These are phyloP conservation scores for Lineus longissimus DNA, from an alignment of 1,140 invertebrate species.

Conservation along the genomic window DNA sequence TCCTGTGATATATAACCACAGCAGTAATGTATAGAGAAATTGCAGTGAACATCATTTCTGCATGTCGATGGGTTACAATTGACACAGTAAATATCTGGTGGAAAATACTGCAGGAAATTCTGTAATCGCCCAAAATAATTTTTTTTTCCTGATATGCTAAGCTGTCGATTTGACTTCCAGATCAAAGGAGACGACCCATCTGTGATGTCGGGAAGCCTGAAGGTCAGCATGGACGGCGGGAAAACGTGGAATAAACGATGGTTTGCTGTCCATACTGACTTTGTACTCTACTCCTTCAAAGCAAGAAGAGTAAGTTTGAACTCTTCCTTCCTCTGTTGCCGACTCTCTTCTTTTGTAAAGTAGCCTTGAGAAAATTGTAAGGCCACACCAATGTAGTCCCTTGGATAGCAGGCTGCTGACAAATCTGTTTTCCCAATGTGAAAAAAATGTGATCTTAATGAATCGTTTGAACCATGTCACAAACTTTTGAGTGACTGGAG, in stretches of 20 bases:
- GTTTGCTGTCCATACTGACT: constrained; percentile 63
- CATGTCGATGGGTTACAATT: too few relatives aligned
- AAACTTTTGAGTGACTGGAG: background rate
- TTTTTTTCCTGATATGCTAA: too few relatives aligned
- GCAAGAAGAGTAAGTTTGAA: constrained; percentile 58
- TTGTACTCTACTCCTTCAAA: constrained; percentile 65
- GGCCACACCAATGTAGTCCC: background rate
- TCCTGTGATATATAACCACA: too few relatives aligned
- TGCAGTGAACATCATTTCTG: too few relatives aligned
- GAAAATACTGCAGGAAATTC: too few relatives aligned
- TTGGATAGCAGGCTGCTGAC: background rate
- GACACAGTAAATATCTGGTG: too few relatives aligned
- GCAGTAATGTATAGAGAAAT: too few relatives aligned
- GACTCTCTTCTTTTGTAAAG: background rate
- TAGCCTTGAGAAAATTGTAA: background rate
- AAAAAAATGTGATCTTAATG: background rate
- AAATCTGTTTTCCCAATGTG: background rate
- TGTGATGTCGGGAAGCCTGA: constrained; percentile 61
- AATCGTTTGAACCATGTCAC: background rate
- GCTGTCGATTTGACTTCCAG: constrained; percentile 39
- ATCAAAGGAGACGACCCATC: constrained; percentile 60
- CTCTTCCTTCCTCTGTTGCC: background rate
- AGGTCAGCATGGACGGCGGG: constrained; percentile 59
- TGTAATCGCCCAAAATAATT: too few relatives aligned
- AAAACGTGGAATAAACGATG: constrained; percentile 61